Conservation (phyloP, 2,888 invertebrate species). For the Drosophila koepferae region DNA sequence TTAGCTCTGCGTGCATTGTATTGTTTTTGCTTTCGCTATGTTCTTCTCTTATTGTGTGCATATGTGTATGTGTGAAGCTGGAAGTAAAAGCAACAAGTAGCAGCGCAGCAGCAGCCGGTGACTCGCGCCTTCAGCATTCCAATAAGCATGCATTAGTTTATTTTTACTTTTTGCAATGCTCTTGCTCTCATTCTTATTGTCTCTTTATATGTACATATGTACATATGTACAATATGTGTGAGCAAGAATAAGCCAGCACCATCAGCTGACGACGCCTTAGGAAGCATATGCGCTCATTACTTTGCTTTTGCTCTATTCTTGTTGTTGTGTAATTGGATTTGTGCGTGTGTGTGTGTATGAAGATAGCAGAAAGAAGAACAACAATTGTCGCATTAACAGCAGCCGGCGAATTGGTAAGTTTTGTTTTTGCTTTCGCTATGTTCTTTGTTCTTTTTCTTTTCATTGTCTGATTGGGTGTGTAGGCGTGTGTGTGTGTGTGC, state of each 20-base stretch:
- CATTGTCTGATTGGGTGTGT: conserved; percentile 17
- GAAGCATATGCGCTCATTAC: conserved; percentile 4
- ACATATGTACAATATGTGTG: neutral
- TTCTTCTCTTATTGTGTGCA: neutral
- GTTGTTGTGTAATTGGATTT: conserved; percentile 8
- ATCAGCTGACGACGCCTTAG: neutral
- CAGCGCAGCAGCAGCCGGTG: neutral
- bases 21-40: conserved; percentile 8
- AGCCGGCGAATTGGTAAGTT: conserved; percentile 17
- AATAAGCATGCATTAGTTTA: conserved; percentile 15
- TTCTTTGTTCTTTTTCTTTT: conserved; percentile 14
- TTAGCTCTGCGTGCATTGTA: conserved; percentile 18
- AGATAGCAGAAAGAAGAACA: neutral
- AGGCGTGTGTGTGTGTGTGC: conserved; percentile 10
- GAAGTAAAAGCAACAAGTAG: conserved; percentile 8
- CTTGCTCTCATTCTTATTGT: conserved; percentile 10
- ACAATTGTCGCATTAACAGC: neutral
- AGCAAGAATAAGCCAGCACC: neutral
- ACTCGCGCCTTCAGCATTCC: neutral
- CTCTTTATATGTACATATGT: neutral
- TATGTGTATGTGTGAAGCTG: neutral
- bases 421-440: conserved; percentile 31
- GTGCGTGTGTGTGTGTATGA: neutral
- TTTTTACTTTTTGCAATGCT: conserved; percentile 16
- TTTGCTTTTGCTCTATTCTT: neutral